These are phyloP conservation scores for Enteromius anoplus DNA, from an alignment of 2,797 vertebrate genomes.

Conservation along the genomic window DNA sequence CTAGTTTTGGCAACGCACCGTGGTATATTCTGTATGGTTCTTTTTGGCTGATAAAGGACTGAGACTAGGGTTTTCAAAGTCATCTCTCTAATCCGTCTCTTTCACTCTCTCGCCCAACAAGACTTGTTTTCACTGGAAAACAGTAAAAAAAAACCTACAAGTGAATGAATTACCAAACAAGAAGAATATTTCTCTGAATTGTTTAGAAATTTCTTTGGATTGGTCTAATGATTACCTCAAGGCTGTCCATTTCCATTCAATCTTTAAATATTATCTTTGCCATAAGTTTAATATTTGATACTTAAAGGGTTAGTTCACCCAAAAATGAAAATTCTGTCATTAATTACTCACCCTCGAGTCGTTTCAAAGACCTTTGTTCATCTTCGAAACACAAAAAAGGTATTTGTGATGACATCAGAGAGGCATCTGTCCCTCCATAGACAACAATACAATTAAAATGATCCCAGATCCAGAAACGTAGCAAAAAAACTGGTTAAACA, in stretches of 20 bases:
- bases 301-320: not conserved
- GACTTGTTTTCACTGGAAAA: constrained; percentile 23
- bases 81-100: constrained; percentile 1
- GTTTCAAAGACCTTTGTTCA: too few relatives aligned
- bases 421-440: too few relatives aligned
- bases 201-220: constrained; percentile 2
- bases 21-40: constrained; percentile 41
- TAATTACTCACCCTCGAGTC: too few relatives aligned
- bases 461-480: too few relatives aligned
- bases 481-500: too few relatives aligned
- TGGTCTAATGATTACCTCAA: constrained; percentile 27
- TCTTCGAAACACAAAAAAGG: too few relatives aligned
- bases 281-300: not conserved
- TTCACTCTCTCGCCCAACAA: constrained; percentile 1
- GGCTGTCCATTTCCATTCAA: not conserved
- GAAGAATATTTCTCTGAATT: constrained; percentile 7
- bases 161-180: constrained; percentile 17
- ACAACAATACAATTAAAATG: too few relatives aligned
- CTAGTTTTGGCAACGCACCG: constrained; percentile 62
- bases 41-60: constrained; percentile 65
- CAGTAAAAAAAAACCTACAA: not conserved
- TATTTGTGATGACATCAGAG: too few relatives aligned
- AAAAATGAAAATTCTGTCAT: too few relatives aligned
- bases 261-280: not conserved
- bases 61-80: constrained; percentile 24